These are phyloP conservation scores for Lasioglossum calceatum DNA, from an alignment of 2,888 invertebrate genomes.

Conservation along the genomic window DNA sequence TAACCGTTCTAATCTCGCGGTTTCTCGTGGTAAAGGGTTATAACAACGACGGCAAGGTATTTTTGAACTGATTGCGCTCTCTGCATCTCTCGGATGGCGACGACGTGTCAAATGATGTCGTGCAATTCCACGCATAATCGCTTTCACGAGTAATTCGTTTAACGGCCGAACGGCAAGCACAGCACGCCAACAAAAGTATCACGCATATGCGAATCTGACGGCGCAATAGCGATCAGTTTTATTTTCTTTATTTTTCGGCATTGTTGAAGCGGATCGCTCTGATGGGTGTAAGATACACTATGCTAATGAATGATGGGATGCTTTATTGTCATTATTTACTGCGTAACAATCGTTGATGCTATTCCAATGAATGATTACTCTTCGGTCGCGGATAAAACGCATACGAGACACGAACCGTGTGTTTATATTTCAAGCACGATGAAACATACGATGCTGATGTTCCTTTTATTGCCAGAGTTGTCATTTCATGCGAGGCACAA, in stretches of 20 bases:
- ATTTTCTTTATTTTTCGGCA: not conserved
- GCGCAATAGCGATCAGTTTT: constrained; percentile 12
- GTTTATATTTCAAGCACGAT: not conserved
- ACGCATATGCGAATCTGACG: constrained; percentile 31
- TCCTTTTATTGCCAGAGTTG: not conserved
- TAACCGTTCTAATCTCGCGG: not conserved
- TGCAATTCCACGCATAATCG: constrained; percentile 60
- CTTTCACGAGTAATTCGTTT: constrained; percentile 66
- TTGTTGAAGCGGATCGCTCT: not conserved
- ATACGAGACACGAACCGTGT: not conserved
- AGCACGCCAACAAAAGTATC: constrained; percentile 26
- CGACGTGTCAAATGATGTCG: constrained; percentile 65
- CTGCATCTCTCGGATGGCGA: constrained; percentile 38
- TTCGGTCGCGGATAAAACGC: not conserved
- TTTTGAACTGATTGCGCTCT: constrained; percentile 26
- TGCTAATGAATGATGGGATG: constrained; percentile 9
- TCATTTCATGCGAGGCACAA: not conserved
- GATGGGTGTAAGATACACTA: not conserved
- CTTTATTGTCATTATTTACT: not conserved
- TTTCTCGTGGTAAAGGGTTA: not conserved
- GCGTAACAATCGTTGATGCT: not conserved
- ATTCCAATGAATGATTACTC: not conserved
- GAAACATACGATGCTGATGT: not conserved
- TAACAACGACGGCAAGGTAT: not conserved
- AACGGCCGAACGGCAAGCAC: constrained; percentile 57